Evolutionary conservation across 2,888 invertebrate species (phyloP).

Genomic region (Agrochola litura): DNA sequence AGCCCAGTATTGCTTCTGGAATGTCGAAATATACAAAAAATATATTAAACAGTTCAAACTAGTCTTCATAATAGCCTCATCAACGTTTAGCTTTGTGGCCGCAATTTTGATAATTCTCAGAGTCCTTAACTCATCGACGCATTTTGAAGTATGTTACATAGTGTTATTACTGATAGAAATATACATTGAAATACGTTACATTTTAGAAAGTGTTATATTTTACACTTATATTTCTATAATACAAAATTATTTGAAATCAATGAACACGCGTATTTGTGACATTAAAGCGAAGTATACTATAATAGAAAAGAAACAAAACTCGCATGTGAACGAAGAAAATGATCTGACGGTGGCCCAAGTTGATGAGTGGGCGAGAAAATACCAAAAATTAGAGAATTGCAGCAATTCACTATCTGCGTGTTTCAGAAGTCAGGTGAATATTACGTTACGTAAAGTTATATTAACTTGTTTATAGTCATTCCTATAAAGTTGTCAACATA

Average conservation of each 20-base stretch:
- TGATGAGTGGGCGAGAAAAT: constrained; percentile 23
- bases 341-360: constrained; percentile 6
- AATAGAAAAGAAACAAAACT: neutral
- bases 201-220: constrained; percentile 25
- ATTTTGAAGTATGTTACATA: neutral
- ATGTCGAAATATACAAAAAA: constrained; percentile 8
- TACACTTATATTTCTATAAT: constrained; percentile 26
- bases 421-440: constrained; percentile 36
- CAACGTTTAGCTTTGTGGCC: neutral
- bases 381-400: constrained; percentile 32
- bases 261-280: constrained; percentile 2
- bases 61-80: neutral
- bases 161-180: constrained; percentile 6
- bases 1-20: constrained; percentile 10
- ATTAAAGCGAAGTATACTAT: neutral
- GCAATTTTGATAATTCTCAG: neutral
- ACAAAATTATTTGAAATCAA: constrained; percentile 14
- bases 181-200: constrained; percentile 30
- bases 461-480: neutral
- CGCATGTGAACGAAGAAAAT: neutral
- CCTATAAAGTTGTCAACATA: neutral
- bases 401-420: constrained; percentile 29
- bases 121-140: neutral
- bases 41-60: constrained; percentile 16
- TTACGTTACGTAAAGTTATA: neutral